phyloP scores from a whole-genome alignment of 2,797 vertebrate species.

The Dendrocincla fuliginosa region DNA sequence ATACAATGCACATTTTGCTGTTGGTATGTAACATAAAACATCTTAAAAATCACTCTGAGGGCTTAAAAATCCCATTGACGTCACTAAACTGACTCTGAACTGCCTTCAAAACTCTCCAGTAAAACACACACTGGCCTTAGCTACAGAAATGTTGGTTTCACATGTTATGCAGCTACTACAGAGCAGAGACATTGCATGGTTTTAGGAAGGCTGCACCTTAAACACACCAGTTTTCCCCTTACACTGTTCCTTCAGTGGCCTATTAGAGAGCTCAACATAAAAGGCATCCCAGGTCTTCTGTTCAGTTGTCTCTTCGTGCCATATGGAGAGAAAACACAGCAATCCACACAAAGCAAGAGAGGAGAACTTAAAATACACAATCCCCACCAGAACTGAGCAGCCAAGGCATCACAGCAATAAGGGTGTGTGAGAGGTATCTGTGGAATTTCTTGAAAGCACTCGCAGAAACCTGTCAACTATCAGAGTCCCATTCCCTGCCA shows the following conservation, averaged over 20 bases:
- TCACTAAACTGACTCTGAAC: not conserved
- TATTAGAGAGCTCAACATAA: not conserved
- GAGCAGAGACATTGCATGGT: not conserved
- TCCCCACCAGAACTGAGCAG: not conserved
- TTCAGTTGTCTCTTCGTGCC: not conserved
- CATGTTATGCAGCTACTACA: not conserved
- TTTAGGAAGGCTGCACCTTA: not conserved
- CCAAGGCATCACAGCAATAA: fast-evolving
- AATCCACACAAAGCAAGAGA: not conserved
- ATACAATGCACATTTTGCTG: not conserved
- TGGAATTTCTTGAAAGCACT: not conserved
- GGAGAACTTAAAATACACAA: not conserved
- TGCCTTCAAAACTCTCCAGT: not conserved
- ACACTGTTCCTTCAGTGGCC: not conserved
- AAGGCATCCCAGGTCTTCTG: not conserved
- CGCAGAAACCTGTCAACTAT: not conserved
- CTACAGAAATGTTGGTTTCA: not conserved
- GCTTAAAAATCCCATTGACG: not conserved
- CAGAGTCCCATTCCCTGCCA: not conserved
- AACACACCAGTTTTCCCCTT: not conserved
- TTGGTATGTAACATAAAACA: not conserved
- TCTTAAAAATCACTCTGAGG: not conserved
- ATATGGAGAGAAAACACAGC: not conserved
- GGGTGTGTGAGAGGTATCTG: not conserved
- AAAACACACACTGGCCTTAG: not conserved